Evolutionary conservation across 2,797 vertebrate genomes (phyloP), one percentile per base, ranked within the genome.

Genomic region (Sorex maritimensis): DNA sequence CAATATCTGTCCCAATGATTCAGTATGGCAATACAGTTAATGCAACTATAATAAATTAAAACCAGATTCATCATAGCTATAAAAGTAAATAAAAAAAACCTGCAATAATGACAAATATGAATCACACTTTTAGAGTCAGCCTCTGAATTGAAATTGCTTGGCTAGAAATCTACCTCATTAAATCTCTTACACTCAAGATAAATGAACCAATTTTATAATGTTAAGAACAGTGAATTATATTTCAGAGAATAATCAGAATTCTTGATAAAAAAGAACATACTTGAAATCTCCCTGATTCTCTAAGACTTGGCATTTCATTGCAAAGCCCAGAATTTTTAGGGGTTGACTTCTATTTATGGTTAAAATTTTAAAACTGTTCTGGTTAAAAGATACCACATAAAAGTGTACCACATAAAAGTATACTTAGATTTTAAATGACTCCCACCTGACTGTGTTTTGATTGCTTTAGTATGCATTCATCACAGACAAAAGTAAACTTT

Each of bases 151-250:
- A 95, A 96, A 95, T 95, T 96, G 77, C 92, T 91, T 96, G 73
- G 69, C 86, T 34, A 92, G 63, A 26, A 92, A 93, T 92, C 91
- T 61, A 96, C 78, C 92, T 94, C 94, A 94, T 95, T 96, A 97
- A 96, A 97, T 97, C 52, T 93, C 83, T 93, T 91, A 89, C 79
- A 69, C 69, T 94, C 71, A 96, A 94, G 95, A 97, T 94, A 95
- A 96, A 97, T 95, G 94, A 90, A 95, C 87, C 85, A 92, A 86
- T 95, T 95, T 96, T 96, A 90, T 90, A 94, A 96, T 95, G 84
- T 94, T 95, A 93, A 88, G 30, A 94, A 81, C 15, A 83, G 21
- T 34, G 44, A 94, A 81, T 95, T 96, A 75, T 90, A 94, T 93
- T 96, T 95, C 61, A 95, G 86, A 90, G 49, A 92, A 95, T 90